phyloP scores from a whole-genome alignment of 2,888 invertebrate species.

The Drosophila prolongata region DNA sequence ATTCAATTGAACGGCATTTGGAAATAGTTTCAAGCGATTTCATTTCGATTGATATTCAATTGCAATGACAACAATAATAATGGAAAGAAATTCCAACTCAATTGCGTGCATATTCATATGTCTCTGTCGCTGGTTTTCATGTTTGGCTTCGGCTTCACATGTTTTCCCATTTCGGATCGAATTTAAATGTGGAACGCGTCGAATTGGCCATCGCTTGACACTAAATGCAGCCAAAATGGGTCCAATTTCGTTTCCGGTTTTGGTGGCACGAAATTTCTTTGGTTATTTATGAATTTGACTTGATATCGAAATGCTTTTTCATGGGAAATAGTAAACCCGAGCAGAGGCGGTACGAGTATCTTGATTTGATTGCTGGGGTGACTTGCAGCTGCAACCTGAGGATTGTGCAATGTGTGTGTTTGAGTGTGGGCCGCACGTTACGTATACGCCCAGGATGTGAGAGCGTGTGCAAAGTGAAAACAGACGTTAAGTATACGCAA shows the following conservation, averaged over 20 bases:
- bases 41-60: slow-evolving; percentile 58
- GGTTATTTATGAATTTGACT: slow-evolving; percentile 42
- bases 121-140: slow-evolving; percentile 11
- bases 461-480: slow-evolving; percentile 8
- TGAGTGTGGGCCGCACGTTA: slow-evolving; percentile 27
- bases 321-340: slow-evolving; percentile 9
- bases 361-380: slow-evolving; percentile 16
- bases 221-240: slow-evolving; percentile 49
- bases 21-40: slow-evolving; percentile 30
- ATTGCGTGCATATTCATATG: slow-evolving; percentile 63
- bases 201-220: slow-evolving; percentile 64
- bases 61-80: slow-evolving; percentile 50
- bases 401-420: slow-evolving; percentile 48
- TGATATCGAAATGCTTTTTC: slow-evolving; percentile 7
- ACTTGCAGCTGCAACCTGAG: slow-evolving; percentile 28
- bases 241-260: slow-evolving; percentile 72
- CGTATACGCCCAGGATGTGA: slow-evolving; percentile 51
- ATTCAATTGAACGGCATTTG: slow-evolving; percentile 36
- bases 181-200: slow-evolving; percentile 75
- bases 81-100: slow-evolving; percentile 60
- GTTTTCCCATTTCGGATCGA: slow-evolving; percentile 59
- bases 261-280: slow-evolving; percentile 54
- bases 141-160: slow-evolving; percentile 56
- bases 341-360: slow-evolving; percentile 46
- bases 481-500: slow-evolving; percentile 64